Base-by-base conservation (phyloP, 2,113 vertebrate genomes). In the Pterophyllum scalare region DNA sequence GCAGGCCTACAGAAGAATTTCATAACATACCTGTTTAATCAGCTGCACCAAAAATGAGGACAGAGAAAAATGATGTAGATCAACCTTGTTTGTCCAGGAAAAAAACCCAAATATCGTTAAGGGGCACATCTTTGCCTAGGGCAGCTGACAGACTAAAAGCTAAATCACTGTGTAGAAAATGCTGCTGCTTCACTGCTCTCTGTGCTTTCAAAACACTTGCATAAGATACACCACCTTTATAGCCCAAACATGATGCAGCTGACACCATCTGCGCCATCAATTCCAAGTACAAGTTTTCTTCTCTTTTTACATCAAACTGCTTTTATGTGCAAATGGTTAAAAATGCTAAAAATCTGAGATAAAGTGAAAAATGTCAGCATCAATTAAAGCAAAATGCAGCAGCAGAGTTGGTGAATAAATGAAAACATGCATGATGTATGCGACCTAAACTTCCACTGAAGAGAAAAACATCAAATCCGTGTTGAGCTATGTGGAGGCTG, bases 71-170 rank as follows among this genome's bases (percentile, higher is more conserved):
- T 40, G 19, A 65, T 82, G 61, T 60, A 65, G 65, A 79, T 87
- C 85, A 83, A 49, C 38, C n/a, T 75, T 1, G 28, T 84, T 82
- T 80, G 28, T 78, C 79, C 31, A 84, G 60, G 82, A 86, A 75
- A 65, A 79, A 87, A 59, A 33, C 6, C 31, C 35, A 38, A 38
- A 20, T 49, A 5, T 17, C 70, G 60, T 80, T 84, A 80, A 82
- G 14, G 60, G 58, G 24, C 56, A 70, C 22, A 6, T 78, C 6
- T 20, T 22, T 60, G 57, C 72, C 65, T 80, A 43, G 15, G 75
- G 59, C 62, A 75, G 80, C 85, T 78, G 70, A 86, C 54, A 8
- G 79, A 80, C 65, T 38, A 38, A 82, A 87, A 79, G 28, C 52
- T 13, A 49, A 74, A 79, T 77, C 76, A 49, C 46, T 52, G 31